Base-by-base conservation (phyloP, 2,888 invertebrate species). In the Xanthostigma xanthostigma region DNA sequence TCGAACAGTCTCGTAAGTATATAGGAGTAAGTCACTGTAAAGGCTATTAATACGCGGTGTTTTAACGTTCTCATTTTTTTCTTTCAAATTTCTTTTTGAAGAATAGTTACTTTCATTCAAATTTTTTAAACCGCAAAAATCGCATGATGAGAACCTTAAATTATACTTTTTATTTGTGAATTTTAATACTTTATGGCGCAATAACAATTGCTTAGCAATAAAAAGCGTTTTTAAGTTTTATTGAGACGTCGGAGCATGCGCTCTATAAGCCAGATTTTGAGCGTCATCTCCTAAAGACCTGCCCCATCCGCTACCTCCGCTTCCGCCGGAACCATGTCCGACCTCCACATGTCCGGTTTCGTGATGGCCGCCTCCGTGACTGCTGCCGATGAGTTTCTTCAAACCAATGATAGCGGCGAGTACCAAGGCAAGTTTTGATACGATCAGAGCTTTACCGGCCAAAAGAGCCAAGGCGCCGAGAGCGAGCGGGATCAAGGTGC, bases 371-470 rank as follows among this genome's bases (percentile, higher is more conserved):
- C 64, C 63, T 8, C 67, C 64, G 8, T 77, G 75, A 36, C 75
- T 75, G 3, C 81, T 74, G 17, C 82, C 79, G 42, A 88, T 70
- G 35, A 90, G 74, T 60, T 89, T 89, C 73, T 88, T 89, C 64
- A 90, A 70, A 3, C 88, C 89, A 56, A 89, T 85, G 58, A 89
- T 88, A 55, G 82, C 84, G 50, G 89, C 87, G 45, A 89, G 68
- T 1, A 88, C 86, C 47, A 89, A 66, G 0, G 89, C 89, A 56
- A 89, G 67, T 62, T 89, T 89, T 54, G 87, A 86, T 44, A 89
- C 84, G 57, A 89, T 88, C 53, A 89, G 67, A 40, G 89, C 89
- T 65, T 90, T 90, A 56, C 89, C 89, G 41, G 89, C 88, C 48
- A 89, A 64, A 45, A 90, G 73, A 14, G 88, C 87, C 33, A 90